Percentiles rank a stretch among this genome's conserved stretches.
Conservation (phyloP, 1,140 invertebrate genomes). For the Conus ventricosus region DNA sequence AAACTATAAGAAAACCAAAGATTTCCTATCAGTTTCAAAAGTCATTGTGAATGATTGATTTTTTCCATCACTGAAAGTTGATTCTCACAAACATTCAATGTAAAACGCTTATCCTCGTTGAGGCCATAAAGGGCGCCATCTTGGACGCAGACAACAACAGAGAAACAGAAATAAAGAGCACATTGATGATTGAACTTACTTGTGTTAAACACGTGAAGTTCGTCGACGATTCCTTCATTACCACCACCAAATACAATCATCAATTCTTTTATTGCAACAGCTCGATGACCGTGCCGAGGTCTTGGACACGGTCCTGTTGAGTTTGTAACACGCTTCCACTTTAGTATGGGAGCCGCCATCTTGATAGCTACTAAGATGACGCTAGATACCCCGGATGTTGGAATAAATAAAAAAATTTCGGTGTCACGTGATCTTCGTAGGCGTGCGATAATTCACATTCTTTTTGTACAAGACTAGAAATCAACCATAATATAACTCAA, state of each 20-base stretch:
- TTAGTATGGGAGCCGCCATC: slow-evolving; percentile 88
- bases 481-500: too few relatives aligned
- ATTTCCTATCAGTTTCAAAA: neutral
- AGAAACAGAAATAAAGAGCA: slow-evolving; percentile 24
- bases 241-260: slow-evolving; percentile 99
- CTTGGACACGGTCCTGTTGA: slow-evolving; percentile 89
- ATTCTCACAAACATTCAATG: neutral
- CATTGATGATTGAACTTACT: slow-evolving; percentile 78
- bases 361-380: slow-evolving; percentile 69
- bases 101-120: slow-evolving; percentile 38
- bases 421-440: slow-evolving; percentile 47
- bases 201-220: slow-evolving; percentile 99
- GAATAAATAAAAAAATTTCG: slow-evolving; percentile 47
- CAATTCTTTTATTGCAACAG: slow-evolving; percentile 98
- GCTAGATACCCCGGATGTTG: slow-evolving; percentile 52
- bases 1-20: neutral
- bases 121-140: slow-evolving; percentile 71
- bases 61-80: neutral
- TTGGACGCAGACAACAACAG: slow-evolving; percentile 56
- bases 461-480: too few relatives aligned
- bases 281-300: slow-evolving; percentile 98
- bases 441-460: neutral
- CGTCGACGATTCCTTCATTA: slow-evolving; percentile 99
- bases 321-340: slow-evolving; percentile 97
- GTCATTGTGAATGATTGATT: neutral